Evolutionary conservation across 2,888 invertebrate genomes (phyloP).

Genomic region (Hemicrepidius hirtus): DNA sequence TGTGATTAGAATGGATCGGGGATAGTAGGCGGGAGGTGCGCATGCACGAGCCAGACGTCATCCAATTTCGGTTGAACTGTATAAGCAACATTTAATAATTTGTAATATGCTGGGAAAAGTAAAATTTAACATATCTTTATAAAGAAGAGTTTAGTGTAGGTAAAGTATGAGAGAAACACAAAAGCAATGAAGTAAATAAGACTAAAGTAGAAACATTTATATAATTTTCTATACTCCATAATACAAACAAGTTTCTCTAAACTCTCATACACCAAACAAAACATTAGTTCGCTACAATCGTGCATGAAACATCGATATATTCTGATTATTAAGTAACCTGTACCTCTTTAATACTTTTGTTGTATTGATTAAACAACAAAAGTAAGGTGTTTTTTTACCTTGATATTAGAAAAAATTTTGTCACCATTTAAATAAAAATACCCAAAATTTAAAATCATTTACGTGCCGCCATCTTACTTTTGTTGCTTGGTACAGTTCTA

Average conservation of each 20-base stretch:
- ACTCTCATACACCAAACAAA: conserved; percentile 27
- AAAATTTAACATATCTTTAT: background rate
- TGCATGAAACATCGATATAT: conserved; percentile 4
- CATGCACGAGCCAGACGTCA: too few relatives aligned
- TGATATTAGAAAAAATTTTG: background rate
- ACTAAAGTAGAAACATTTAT: conserved; percentile 34
- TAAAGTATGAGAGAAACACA: conserved; percentile 34
- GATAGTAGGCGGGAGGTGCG: too few relatives aligned
- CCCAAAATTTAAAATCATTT: conserved; percentile 15
- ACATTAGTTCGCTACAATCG: conserved; percentile 8
- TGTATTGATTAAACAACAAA: conserved; percentile 7
- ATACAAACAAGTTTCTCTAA: background rate
- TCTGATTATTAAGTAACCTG: background rate
- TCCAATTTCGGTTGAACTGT: too few relatives aligned
- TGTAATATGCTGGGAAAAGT: background rate
- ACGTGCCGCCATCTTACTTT: conserved; percentile 27
- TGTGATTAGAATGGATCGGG: too few relatives aligned
- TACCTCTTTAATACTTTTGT: background rate
- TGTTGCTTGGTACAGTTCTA: conserved; percentile 42
- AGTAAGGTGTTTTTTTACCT: conserved; percentile 1
- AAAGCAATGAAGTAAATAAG: conserved; percentile 47
- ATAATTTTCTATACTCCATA: conserved; percentile 21
- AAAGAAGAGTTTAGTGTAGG: background rate
- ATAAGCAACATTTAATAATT: too few relatives aligned
- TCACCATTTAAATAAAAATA: too few relatives aligned